These are phyloP conservation scores for Gisinianus flammeolus DNA, from an alignment of 2,888 invertebrate genomes.

Conservation along the genomic window DNA sequence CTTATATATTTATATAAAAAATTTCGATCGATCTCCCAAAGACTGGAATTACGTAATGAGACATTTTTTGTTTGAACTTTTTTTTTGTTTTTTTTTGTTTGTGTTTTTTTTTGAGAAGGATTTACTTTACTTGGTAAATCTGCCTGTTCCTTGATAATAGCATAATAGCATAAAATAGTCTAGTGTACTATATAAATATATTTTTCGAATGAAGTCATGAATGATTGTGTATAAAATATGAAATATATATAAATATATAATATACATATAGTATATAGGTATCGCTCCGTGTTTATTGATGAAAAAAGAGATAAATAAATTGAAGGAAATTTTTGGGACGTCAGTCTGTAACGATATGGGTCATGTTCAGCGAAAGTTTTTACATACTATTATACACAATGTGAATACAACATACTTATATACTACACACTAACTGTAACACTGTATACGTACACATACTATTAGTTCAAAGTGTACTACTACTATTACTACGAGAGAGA, in stretches of 20 bases:
- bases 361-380: too few relatives aligned
- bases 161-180: slow-evolving; percentile 21
- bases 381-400: too few relatives aligned
- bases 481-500: too few relatives aligned
- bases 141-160: slow-evolving; percentile 40
- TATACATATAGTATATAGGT: slow-evolving; percentile 21
- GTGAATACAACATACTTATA: too few relatives aligned
- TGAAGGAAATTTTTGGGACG: too few relatives aligned
- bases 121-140: slow-evolving; percentile 25
- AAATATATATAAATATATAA: slow-evolving; percentile 14
- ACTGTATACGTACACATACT: too few relatives aligned
- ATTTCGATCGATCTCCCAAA: slow-evolving; percentile 54
- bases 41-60: slow-evolving; percentile 47
- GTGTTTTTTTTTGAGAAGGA: slow-evolving; percentile 32
- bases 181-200: slow-evolving; percentile 28
- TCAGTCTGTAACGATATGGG: too few relatives aligned
- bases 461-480: too few relatives aligned
- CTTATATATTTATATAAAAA: slow-evolving; percentile 29
- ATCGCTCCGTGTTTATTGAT: slow-evolving; percentile 25
- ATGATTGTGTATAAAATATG: slow-evolving; percentile 34
- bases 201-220: slow-evolving; percentile 39
- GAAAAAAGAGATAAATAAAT: slow-evolving; percentile 32
- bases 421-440: too few relatives aligned
- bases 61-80: slow-evolving; percentile 23
- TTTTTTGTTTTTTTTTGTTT: slow-evolving; percentile 27